A percentile compares a stretch with the other conserved stretches of the same genome.
These are phyloP conservation scores for Cromileptes altivelis DNA, from an alignment of 2,113 vertebrate genomes.

Conservation along the genomic window DNA sequence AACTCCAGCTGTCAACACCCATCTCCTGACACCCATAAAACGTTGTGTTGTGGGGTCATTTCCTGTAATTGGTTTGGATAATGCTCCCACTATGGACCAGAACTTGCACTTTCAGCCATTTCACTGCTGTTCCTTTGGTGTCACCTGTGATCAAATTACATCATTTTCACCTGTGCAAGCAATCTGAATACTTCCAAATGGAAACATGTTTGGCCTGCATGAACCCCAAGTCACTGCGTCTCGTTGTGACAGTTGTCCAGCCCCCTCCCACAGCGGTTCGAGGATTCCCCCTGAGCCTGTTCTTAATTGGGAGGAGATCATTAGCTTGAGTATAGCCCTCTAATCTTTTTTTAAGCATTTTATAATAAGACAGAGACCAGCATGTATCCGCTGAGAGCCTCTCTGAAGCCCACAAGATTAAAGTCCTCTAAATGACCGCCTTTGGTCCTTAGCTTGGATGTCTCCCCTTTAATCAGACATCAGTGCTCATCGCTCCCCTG, in stretches of 20 bases:
- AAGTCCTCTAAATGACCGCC: conserved; percentile 78
- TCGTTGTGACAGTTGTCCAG: conserved; percentile 39
- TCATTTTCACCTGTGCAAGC: not conserved
- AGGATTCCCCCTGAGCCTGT: conserved; percentile 54
- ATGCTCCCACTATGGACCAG: conserved; percentile 27
- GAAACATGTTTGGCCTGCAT: not conserved
- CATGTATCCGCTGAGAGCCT: conserved; percentile 60
- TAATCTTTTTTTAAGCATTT: conserved; percentile 76
- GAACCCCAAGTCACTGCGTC: conserved; percentile 15
- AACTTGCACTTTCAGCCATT: conserved; percentile 41
- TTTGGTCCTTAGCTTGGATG: conserved; percentile 55
- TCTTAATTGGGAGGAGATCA: conserved; percentile 77
- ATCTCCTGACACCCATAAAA: conserved; percentile 51
- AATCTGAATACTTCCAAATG: conserved; percentile 20
- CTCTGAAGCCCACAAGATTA: conserved; percentile 64
- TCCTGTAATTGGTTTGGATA: conserved; percentile 55
- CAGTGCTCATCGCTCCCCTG: conserved; percentile 42
- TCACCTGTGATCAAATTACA: conserved; percentile 16
- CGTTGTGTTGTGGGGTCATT: conserved; percentile 38
- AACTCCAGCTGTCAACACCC: conserved; percentile 52
- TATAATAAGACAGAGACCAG: conserved; percentile 72
- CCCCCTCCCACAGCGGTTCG: conserved; percentile 12
- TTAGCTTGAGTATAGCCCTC: conserved; percentile 58
- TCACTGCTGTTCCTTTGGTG: conserved; percentile 7
- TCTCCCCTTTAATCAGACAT: conserved; percentile 66